These are phyloP conservation scores for Nephrotoma guestfalica DNA, from an alignment of 2,888 invertebrate genomes.

Conservation along the genomic window DNA sequence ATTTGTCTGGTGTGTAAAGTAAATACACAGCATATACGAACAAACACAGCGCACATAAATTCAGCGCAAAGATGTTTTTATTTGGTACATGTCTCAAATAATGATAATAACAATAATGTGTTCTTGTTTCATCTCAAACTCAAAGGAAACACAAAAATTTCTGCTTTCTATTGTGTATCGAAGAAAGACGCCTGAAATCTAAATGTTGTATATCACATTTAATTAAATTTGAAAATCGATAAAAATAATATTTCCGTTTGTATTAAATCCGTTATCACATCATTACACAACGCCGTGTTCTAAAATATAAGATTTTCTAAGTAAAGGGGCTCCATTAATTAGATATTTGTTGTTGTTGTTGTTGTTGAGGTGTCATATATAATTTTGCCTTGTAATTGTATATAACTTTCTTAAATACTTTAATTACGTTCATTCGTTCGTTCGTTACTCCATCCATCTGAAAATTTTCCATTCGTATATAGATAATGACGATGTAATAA, in stretches of 20 bases:
- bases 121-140: neutral
- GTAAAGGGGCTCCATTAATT: neutral
- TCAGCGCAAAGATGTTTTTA: neutral
- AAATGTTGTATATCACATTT: neutral
- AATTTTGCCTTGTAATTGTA: neutral
- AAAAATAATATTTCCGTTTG: neutral
- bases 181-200: neutral
- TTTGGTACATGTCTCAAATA: neutral
- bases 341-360: neutral
- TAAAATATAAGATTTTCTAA: neutral
- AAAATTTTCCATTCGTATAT: neutral
- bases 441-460: neutral
- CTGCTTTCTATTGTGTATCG: neutral
- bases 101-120: neutral
- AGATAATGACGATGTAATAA: neutral
- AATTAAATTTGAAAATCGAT: neutral
- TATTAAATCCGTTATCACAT: neutral
- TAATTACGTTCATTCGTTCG: neutral
- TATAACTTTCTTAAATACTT: neutral
- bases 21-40: neutral
- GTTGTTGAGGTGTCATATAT: neutral
- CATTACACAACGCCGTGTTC: neutral
- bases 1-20: neutral
- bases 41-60: neutral
- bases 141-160: neutral